Evolutionary conservation across 1,140 invertebrate species (phyloP).

Genomic region (Sminthurinus signatus): DNA sequence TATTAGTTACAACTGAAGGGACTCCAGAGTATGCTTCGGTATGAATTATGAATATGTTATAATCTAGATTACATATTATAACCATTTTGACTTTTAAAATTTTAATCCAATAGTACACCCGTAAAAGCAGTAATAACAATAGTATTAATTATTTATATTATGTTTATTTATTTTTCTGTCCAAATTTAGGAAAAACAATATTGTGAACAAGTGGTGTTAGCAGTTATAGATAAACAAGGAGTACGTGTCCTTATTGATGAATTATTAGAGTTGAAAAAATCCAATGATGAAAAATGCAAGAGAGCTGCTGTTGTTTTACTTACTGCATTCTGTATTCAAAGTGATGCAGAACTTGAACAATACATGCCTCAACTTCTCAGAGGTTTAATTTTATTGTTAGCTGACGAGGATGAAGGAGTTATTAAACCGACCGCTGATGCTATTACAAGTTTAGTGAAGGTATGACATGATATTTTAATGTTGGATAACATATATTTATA

Average conservation of each 20-base stretch:
- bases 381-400: slow-evolving; percentile 78
- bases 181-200: slow-evolving; percentile 21
- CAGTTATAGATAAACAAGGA: slow-evolving; percentile 78
- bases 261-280: slow-evolving; percentile 70
- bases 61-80: too few relatives aligned
- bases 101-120: too few relatives aligned
- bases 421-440: slow-evolving; percentile 83
- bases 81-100: too few relatives aligned
- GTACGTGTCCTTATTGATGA: slow-evolving; percentile 83
- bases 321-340: slow-evolving; percentile 81
- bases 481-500: too few relatives aligned
- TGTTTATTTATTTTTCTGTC: too few relatives aligned
- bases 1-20: slow-evolving; percentile 62
- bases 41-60: too few relatives aligned
- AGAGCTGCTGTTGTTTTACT: slow-evolving; percentile 78
- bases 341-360: slow-evolving; percentile 74
- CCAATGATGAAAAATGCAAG: slow-evolving; percentile 54
- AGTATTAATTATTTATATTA: too few relatives aligned
- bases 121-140: too few relatives aligned
- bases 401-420: slow-evolving; percentile 70
- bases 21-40: slow-evolving; percentile 62
- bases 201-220: slow-evolving; percentile 87
- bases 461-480: too few relatives aligned
- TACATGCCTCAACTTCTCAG: slow-evolving; percentile 82
- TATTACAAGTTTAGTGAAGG: slow-evolving; percentile 80